These are phyloP conservation scores for Psittacula cyanocephala DNA, from an alignment of 2,113 vertebrate species.

Conservation along the genomic window DNA sequence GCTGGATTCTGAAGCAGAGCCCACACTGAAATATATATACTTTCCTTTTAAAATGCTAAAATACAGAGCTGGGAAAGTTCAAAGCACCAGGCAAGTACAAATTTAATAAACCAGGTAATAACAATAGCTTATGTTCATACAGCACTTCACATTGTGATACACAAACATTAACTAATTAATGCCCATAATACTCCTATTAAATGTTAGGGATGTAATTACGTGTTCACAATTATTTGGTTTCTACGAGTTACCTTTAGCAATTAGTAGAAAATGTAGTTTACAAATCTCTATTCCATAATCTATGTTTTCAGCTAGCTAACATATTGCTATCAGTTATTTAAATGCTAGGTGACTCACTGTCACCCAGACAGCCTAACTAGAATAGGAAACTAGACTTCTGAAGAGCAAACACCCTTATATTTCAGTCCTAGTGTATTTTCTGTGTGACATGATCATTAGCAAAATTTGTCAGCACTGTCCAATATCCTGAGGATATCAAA, in stretches of 20 bases:
- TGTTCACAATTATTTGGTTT: neutral
- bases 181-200: neutral
- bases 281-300: neutral
- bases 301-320: neutral
- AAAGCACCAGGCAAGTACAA: neutral
- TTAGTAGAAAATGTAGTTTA: neutral
- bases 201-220: neutral
- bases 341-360: neutral
- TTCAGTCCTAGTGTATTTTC: neutral
- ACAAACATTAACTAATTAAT: neutral
- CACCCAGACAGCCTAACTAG: neutral
- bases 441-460: neutral
- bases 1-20: neutral
- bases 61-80: neutral
- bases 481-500: neutral
- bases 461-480: neutral
- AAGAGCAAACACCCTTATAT: neutral
- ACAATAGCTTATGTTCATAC: neutral
- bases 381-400: neutral
- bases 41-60: neutral
- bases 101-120: neutral
- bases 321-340: neutral
- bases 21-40: neutral
- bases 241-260: neutral
- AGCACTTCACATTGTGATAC: neutral